phyloP scores from a whole-genome alignment of 2,797 vertebrate species.

The Huso huso region DNA sequence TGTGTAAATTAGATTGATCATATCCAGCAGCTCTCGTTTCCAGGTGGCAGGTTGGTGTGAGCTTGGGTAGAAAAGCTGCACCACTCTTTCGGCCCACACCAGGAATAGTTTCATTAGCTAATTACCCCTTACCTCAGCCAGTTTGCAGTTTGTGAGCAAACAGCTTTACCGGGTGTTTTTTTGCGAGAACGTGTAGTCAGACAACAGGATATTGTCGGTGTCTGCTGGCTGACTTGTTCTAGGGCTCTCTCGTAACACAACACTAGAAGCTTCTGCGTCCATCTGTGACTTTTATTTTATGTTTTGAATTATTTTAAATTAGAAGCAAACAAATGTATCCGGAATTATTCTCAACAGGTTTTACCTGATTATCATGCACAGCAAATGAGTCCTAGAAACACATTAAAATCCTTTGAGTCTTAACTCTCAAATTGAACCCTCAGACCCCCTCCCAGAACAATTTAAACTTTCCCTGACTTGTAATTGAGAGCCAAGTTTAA shows the following conservation, averaged over 20 bases:
- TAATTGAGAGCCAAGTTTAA: no score
- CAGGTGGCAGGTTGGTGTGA: conserved; percentile 54
- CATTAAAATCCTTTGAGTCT: no score
- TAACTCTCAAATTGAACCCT: no score
- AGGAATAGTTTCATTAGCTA: conserved; percentile 52
- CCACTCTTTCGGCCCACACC: conserved; percentile 44
- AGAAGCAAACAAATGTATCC: no score
- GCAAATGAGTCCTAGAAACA: no score
- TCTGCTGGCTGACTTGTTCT: conserved; percentile 32
- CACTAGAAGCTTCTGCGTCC: not conserved
- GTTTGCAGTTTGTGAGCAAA: conserved; percentile 39
- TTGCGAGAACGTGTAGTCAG: conserved; percentile 40
- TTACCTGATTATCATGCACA: no score
- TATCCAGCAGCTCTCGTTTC: conserved; percentile 55
- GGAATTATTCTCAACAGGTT: no score
- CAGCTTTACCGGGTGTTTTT: conserved; percentile 56
- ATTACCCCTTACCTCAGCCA: conserved; percentile 39
- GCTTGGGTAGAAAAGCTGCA: conserved; percentile 31
- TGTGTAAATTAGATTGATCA: conserved; percentile 66
- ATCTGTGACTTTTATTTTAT: no score
- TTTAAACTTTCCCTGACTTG: no score
- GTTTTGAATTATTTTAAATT: no score
- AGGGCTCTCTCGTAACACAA: conserved; percentile 13
- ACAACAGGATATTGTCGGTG: conserved; percentile 44
- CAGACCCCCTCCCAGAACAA: no score